These are phyloP conservation scores for Antechinus stuartii DNA, from an alignment of 2,113 vertebrate genomes.

Conservation along the genomic window DNA sequence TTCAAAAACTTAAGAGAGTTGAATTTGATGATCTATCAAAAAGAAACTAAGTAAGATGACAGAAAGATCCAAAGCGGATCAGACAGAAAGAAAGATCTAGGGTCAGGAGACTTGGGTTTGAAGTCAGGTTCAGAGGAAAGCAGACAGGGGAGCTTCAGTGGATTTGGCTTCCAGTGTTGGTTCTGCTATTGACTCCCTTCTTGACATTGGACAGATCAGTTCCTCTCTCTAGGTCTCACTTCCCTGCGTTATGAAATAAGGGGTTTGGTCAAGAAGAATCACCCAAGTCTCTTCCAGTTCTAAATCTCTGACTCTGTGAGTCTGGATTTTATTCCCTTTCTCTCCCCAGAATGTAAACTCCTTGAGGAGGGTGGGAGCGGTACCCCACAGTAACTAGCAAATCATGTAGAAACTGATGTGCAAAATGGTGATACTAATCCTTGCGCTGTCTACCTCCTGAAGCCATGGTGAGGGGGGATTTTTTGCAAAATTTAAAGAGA, in stretches of 20 bases:
- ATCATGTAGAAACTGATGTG: neutral
- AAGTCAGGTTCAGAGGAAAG: neutral
- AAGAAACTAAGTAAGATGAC: neutral
- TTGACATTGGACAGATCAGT: neutral
- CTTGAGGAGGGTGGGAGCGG: neutral
- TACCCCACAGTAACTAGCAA: neutral
- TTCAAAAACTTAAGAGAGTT: neutral
- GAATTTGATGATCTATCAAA: neutral
- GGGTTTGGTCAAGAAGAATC: neutral
- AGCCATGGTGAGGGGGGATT: neutral
- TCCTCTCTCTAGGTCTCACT: neutral
- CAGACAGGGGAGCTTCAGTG: neutral
- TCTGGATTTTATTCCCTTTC: neutral
- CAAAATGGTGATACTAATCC: neutral
- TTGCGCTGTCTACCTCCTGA: neutral
- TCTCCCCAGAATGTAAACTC: neutral
- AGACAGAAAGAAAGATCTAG: no score
- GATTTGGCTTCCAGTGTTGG: neutral
- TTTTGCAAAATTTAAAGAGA: neutral
- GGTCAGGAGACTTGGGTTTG: neutral
- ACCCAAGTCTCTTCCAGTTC: neutral
- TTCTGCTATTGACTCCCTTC: neutral
- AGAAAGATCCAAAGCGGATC: neutral
- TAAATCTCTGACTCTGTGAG: neutral
- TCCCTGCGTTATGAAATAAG: neutral